Percentiles rank a stretch among this genome's conserved stretches.
phyloP scores from a whole-genome alignment of 2,797 vertebrate genomes.

The Bradypus variegatus region DNA sequence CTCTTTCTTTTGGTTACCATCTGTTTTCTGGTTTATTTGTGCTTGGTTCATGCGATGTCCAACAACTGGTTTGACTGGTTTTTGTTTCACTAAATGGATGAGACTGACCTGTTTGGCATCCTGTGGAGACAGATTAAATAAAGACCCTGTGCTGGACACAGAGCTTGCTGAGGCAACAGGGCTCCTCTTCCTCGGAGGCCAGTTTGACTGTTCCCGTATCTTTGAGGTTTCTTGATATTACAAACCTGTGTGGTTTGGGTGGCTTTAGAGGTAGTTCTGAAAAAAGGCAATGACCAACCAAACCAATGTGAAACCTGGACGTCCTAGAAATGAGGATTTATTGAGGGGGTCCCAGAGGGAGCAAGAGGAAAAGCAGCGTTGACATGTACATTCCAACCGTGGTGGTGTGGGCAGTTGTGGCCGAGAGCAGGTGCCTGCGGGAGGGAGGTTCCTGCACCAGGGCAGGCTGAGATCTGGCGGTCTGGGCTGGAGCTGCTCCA shows the following conservation, averaged over 20 bases:
- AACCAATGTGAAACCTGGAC: background rate
- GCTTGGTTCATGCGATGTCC: background rate
- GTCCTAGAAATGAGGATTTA: background rate
- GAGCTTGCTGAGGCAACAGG: background rate
- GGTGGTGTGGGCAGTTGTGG: background rate
- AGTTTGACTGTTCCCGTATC: background rate
- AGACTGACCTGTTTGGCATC: background rate
- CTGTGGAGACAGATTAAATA: background rate
- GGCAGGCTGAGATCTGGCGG: background rate
- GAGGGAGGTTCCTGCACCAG: background rate
- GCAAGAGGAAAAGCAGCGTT: background rate
- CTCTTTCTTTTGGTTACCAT: conserved; percentile 17
- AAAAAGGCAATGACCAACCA: background rate
- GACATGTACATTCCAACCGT: background rate
- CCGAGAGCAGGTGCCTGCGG: background rate
- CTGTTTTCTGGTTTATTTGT: conserved; percentile 38
- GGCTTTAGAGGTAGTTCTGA: background rate
- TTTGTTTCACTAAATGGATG: conserved; percentile 33
- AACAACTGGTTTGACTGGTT: conserved; percentile 35
- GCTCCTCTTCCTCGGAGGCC: background rate
- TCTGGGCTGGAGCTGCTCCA: background rate
- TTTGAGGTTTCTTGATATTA: background rate
- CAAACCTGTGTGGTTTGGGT: background rate
- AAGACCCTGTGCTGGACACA: background rate
- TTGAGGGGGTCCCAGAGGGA: background rate